These are phyloP conservation scores for Tylochromis polylepis DNA, from an alignment of 2,113 vertebrate genomes.

Conservation along the genomic window DNA sequence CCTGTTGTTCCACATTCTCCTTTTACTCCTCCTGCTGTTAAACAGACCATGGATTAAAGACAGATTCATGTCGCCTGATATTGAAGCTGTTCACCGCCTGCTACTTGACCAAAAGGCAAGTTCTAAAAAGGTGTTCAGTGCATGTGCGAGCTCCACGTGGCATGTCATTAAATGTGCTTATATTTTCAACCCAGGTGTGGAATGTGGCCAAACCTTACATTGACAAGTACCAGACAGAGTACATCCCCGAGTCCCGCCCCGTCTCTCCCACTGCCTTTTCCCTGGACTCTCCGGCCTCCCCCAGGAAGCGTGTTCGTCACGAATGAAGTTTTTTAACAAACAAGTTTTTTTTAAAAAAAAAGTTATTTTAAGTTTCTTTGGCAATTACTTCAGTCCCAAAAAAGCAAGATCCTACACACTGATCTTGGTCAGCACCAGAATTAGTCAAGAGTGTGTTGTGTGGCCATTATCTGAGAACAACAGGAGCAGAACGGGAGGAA, in stretches of 20 bases:
- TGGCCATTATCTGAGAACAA: not conserved
- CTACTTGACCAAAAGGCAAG: constrained; percentile 89
- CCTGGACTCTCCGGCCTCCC: constrained; percentile 74
- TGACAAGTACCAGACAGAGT: constrained; percentile 89
- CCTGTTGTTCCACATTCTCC: not conserved
- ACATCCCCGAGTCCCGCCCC: constrained; percentile 88
- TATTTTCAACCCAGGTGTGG: constrained; percentile 81
- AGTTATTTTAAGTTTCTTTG: not conserved
- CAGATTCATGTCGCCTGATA: constrained; percentile 96
- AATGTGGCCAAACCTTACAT: constrained; percentile 91
- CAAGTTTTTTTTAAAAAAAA: not conserved
- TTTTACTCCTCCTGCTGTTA: not conserved
- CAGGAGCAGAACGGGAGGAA: not conserved
- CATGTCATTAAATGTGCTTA: not conserved
- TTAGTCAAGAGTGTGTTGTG: not conserved
- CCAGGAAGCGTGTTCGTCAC: constrained; percentile 65
- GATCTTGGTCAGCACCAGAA: not conserved
- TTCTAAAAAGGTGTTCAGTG: not conserved
- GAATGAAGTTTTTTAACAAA: no score
- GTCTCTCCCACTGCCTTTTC: constrained; percentile 92
- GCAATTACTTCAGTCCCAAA: not conserved
- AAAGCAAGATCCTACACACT: not conserved
- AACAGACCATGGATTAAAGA: constrained; percentile 96
- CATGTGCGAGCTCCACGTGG: not conserved
- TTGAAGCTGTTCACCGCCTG: constrained; percentile 86